phyloP scores from a whole-genome alignment of 2,797 vertebrate genomes.

The Lutjanus argentimaculatus region DNA sequence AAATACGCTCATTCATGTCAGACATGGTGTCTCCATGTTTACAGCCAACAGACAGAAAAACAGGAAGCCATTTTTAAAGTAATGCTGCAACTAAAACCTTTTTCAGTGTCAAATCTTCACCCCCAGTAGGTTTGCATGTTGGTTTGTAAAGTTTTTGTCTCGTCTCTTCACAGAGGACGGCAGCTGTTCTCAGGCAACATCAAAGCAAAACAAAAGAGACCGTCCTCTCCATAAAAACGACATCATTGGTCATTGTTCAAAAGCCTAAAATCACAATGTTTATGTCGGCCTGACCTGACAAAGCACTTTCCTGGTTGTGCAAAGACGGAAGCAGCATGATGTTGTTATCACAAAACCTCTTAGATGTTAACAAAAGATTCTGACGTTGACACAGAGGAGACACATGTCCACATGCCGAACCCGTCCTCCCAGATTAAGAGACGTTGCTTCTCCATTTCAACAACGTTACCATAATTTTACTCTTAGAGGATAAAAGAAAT shows the following conservation, averaged over 20 bases:
- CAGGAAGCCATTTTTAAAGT: neutral
- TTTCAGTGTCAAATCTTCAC: neutral
- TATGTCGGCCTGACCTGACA: neutral
- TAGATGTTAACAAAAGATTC: neutral
- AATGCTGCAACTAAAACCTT: too few relatives aligned
- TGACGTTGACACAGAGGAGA: neutral
- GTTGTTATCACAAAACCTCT: neutral
- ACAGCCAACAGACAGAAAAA: neutral
- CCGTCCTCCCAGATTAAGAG: neutral
- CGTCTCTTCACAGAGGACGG: neutral
- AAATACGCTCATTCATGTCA: too few relatives aligned
- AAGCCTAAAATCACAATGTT: constrained; percentile 1
- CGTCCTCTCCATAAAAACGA: neutral
- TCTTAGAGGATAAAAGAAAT: neutral
- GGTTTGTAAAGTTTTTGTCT: neutral
- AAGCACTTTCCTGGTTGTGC: neutral
- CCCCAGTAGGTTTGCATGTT: neutral
- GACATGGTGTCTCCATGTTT: too few relatives aligned
- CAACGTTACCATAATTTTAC: neutral
- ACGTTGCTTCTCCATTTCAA: neutral
- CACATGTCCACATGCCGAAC: neutral
- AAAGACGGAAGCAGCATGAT: neutral
- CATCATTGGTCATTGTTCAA: constrained; percentile 1
- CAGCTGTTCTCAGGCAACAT: constrained; percentile 9
- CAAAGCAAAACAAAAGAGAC: constrained; percentile 5